Base-by-base conservation (phyloP, 1,140 invertebrate genomes). In the Drosophila bifasciata region DNA sequence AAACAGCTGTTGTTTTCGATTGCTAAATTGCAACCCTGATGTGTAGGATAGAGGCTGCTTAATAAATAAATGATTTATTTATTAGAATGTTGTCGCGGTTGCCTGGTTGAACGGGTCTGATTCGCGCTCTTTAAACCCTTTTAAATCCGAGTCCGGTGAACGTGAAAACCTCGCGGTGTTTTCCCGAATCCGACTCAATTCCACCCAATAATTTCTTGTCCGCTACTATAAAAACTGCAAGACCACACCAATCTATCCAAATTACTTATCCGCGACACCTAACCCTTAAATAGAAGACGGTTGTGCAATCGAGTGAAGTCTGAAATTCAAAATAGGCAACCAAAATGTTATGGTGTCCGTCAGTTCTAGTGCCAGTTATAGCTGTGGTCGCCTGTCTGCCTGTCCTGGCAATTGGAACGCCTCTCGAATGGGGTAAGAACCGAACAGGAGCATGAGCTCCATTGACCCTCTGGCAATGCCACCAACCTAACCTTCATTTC, bases 351-450 rank as follows among this genome's bases (percentile, higher is more conserved):
- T 64, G 43, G 32, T 36, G 32, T 23, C 28, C 58, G 21, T 16
- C 28, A 62, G 58, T 36, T 13, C 13, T 15, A 1, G 19, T 63
- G 21, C 50, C 50, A 46, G 23, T 21, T 4, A 19, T 68, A 25
- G 28, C 68, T 23, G n/a, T 66, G 17, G 40, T 43, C 63, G 23
- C 43, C 43, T 68, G 50, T 64, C 50, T 69, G 17, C 63, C 56
- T n/a, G 25, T 15, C 9, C 16, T 41, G 23, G 45, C 41, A 17
- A 41, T 56, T n/a, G 66, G 62, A 69, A 69, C 63, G 2, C 63
- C 63, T 13, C 23, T 68, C 62, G 66, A 69, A 19, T 69, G 66
- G 66, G 66, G 66, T 69, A 69, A 69, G 60, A 36, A 36, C 11
- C 11, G 19, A 56, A 25, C 19, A 21, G n/a, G 58, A 48, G 8